Percentiles rank a stretch among this genome's conserved stretches.
phyloP scores from a whole-genome alignment of 2,797 vertebrate species.

The Peromyscus aztecus region DNA sequence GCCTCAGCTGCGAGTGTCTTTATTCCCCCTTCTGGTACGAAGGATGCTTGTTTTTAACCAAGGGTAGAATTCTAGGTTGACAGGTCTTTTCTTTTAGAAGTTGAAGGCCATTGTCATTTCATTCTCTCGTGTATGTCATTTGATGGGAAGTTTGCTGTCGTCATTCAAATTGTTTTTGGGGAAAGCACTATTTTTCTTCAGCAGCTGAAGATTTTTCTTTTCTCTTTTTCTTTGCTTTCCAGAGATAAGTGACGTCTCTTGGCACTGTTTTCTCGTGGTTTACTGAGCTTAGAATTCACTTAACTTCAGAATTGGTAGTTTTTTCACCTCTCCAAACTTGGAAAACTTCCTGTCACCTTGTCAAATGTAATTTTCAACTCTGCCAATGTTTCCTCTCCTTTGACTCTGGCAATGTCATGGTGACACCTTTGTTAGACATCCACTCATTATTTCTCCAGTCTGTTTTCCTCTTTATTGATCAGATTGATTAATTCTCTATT shows the following conservation, averaged over 20 bases:
- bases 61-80: neutral
- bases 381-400: neutral
- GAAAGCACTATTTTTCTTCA: neutral
- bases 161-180: neutral
- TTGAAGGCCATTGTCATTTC: neutral
- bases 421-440: neutral
- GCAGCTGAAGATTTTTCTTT: neutral
- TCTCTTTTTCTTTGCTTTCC: neutral
- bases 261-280: neutral
- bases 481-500: neutral
- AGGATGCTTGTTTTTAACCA: neutral
- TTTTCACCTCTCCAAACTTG: neutral
- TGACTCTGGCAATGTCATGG: neutral
- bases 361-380: neutral
- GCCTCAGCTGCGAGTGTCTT: neutral
- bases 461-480: neutral
- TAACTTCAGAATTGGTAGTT: neutral
- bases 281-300: neutral
- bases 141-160: neutral
- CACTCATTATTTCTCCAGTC: neutral
- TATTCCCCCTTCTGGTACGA: neutral
- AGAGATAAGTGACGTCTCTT: neutral
- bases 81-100: neutral
- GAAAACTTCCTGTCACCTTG: neutral
- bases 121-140: neutral